phyloP scores from a whole-genome alignment of 2,888 invertebrate species.

The Nycteola revayana region DNA sequence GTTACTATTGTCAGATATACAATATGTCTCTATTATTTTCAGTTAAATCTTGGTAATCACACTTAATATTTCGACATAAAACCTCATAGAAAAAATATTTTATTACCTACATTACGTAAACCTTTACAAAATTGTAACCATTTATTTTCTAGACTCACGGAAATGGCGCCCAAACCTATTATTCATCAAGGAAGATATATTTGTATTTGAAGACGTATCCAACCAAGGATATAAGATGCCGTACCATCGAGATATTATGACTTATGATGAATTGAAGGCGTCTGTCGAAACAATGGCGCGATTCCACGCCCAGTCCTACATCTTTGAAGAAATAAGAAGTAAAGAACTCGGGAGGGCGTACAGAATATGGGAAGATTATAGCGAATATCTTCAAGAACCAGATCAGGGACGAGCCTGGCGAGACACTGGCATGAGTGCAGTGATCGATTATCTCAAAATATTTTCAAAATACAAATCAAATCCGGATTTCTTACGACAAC shows the following conservation, averaged over 20 bases:
- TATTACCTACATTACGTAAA: no score
- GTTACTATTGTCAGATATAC: no score
- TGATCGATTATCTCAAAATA: slow-evolving; percentile 54
- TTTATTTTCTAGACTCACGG: slow-evolving; percentile 37
- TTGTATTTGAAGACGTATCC: slow-evolving; percentile 68
- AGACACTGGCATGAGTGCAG: slow-evolving; percentile 58
- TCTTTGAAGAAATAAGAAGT: slow-evolving; percentile 67
- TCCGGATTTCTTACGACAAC: slow-evolving; percentile 37
- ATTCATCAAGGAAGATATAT: slow-evolving; percentile 51
- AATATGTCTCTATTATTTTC: no score
- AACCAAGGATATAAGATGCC: slow-evolving; percentile 58
- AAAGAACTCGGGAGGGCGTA: slow-evolving; percentile 52
- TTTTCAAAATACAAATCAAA: slow-evolving; percentile 53
- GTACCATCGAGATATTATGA: slow-evolving; percentile 43
- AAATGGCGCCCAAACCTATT: slow-evolving; percentile 60
- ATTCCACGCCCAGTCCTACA: slow-evolving; percentile 74
- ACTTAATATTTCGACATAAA: no score
- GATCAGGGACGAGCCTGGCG: slow-evolving; percentile 48
- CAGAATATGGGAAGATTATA: slow-evolving; percentile 62
- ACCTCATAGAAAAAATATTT: no score
- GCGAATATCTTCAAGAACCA: slow-evolving; percentile 53
- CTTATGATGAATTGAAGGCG: slow-evolving; percentile 59
- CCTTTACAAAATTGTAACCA: not conserved
- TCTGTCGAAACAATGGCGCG: slow-evolving; percentile 66
- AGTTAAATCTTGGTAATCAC: no score